phyloP scores from a whole-genome alignment of 2,888 invertebrate species.

The Torymus aiolomorphi region DNA sequence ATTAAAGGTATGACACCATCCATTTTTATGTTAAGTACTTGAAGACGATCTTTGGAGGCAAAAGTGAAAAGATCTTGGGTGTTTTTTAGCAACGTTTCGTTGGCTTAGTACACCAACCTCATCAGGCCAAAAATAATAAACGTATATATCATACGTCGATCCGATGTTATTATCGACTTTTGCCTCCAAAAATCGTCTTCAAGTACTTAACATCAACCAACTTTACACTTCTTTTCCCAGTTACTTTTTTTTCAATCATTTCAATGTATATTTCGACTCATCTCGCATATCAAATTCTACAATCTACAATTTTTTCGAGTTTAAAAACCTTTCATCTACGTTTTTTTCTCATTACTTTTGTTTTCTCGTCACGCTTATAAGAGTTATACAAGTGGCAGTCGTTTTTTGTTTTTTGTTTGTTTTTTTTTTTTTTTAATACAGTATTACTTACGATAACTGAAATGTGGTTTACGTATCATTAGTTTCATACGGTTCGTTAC shows the following conservation, averaged over 20 bases:
- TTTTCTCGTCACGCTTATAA: conserved; percentile 28
- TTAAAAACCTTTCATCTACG: conserved; percentile 25
- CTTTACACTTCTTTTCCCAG: conserved; percentile 13
- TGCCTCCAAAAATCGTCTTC: no score
- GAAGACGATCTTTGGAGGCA: no score
- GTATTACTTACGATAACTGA: conserved; percentile 32
- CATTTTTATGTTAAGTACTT: no score
- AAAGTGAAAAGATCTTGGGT: no score
- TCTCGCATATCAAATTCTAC: conserved; percentile 42
- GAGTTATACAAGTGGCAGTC: conserved; percentile 49
- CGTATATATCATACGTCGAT: no score
- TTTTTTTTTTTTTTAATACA: conserved; percentile 20
- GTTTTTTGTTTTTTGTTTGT: conserved; percentile 15
- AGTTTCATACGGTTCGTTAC: background rate
- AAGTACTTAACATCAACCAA: no score
- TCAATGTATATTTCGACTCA: background rate
- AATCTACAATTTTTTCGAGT: conserved; percentile 29
- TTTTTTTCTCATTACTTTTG: conserved; percentile 25
- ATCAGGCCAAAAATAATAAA: no score
- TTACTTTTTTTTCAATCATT: conserved; percentile 21
- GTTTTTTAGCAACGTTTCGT: no score
- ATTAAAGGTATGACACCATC: no score
- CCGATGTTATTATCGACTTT: no score
- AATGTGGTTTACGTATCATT: conserved; percentile 3
- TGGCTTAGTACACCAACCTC: no score